Conservation (phyloP, 2,888 invertebrate genomes). For the Drosophila aldrichi region DNA sequence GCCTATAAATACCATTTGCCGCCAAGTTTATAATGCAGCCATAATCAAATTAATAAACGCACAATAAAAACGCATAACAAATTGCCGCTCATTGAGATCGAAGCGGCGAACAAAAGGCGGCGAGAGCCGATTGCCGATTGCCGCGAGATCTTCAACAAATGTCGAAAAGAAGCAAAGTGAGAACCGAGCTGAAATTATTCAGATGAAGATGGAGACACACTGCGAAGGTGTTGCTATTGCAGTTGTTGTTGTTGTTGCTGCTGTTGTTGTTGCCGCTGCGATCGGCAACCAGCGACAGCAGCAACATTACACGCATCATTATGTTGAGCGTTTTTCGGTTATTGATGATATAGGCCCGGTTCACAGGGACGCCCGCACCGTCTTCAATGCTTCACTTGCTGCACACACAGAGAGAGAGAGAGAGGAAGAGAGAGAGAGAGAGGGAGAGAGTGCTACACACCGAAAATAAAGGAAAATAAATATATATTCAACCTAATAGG, state of each 20-base stretch:
- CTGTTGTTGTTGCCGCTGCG: conserved; percentile 7
- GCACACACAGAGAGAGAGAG: neutral
- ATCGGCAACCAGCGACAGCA: conserved; percentile 52
- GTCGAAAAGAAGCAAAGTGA: conserved; percentile 4
- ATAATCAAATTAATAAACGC: conserved; percentile 81
- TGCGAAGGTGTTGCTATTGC: conserved; percentile 38
- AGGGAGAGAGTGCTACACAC: conserved; percentile 13
- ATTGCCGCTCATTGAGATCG: conserved; percentile 70
- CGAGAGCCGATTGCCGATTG: conserved; percentile 15
- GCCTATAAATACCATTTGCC: conserved; percentile 55
- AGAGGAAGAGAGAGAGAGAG: too few species aligned
- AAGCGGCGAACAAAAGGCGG: conserved; percentile 49
- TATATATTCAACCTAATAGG: conserved; percentile 10
- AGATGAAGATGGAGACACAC: conserved; percentile 35
- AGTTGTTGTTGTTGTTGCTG: conserved; percentile 2
- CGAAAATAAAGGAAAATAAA: conserved; percentile 1
- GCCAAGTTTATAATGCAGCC: conserved; percentile 60
- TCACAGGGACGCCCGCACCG: conserved; percentile 53
- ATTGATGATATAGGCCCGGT: conserved; percentile 69
- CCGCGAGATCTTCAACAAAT: conserved; percentile 15
- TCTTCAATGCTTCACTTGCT: conserved; percentile 62
- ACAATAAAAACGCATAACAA: conserved; percentile 83
- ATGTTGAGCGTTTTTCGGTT: conserved; percentile 66
- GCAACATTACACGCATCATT: conserved; percentile 83
- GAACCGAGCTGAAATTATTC: neutral